A percentile compares a stretch with the other conserved stretches of the same genome.
These are phyloP conservation scores for Gymnoscopelus braueri DNA, from an alignment of 2,797 vertebrate species.

Conservation along the genomic window DNA sequence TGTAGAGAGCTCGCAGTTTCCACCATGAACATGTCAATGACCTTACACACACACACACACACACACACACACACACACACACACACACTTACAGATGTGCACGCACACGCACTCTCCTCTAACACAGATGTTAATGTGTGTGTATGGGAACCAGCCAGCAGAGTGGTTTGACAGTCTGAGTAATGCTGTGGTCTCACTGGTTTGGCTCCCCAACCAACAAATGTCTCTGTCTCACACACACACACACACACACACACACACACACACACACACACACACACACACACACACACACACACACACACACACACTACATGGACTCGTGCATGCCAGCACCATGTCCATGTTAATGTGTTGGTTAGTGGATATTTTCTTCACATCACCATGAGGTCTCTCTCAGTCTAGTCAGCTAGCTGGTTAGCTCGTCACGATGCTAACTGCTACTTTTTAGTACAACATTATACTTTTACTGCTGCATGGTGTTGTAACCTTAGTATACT, in stretches of 20 bases:
- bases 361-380: neutral
- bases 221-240: slow-evolving; percentile 9
- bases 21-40: slow-evolving; percentile 30
- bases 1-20: slow-evolving; percentile 25
- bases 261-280: slow-evolving; percentile 13
- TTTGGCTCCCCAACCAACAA: slow-evolving; percentile 26
- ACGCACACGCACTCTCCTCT: neutral
- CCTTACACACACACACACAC: neutral
- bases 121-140: slow-evolving; percentile 1
- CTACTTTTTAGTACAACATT: too few relatives aligned
- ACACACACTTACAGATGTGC: slow-evolving; percentile 1
- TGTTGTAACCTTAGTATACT: too few relatives aligned
- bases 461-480: too few relatives aligned
- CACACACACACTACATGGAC: neutral
- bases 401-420: too few relatives aligned
- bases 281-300: slow-evolving; percentile 1
- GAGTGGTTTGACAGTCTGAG: slow-evolving; percentile 27
- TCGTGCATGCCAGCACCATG: neutral
- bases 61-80: slow-evolving; percentile 13
- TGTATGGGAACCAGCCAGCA: slow-evolving; percentile 36
- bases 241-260: slow-evolving; percentile 2
- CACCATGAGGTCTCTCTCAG: neutral
- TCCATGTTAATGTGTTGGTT: neutral
- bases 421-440: too few relatives aligned
- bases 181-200: slow-evolving; percentile 18